phyloP scores from a whole-genome alignment of 2,797 vertebrate genomes.

The Enteromius mattozi region DNA sequence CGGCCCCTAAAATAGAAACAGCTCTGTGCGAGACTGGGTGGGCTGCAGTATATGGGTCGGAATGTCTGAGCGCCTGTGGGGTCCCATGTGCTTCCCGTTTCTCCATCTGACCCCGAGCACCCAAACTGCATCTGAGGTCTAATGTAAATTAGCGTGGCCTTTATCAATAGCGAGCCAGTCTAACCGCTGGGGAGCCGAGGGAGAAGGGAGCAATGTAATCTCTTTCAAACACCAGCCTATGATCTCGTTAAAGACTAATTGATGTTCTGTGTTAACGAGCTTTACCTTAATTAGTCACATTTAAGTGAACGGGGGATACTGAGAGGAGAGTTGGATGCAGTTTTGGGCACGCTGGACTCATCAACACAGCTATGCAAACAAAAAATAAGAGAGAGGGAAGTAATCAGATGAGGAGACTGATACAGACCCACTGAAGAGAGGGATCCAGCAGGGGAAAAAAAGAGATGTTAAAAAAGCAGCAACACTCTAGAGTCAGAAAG shows the following conservation, averaged over 20 bases:
- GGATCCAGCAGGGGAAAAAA: slow-evolving; percentile 29
- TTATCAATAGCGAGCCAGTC: slow-evolving; percentile 65
- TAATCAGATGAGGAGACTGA: slow-evolving; percentile 50
- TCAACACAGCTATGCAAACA: slow-evolving; percentile 70
- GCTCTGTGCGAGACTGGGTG: slow-evolving; percentile 57
- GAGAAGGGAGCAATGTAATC: slow-evolving; percentile 72
- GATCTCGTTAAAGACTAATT: slow-evolving; percentile 84
- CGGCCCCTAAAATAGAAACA: background rate
- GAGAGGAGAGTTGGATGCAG: slow-evolving; percentile 61
- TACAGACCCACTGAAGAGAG: slow-evolving; percentile 50
- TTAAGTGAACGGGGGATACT: slow-evolving; percentile 75
- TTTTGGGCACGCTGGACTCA: slow-evolving; percentile 66
- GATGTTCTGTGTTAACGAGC: slow-evolving; percentile 82
- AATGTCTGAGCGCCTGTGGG: background rate
- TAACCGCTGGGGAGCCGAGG: slow-evolving; percentile 64
- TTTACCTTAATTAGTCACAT: slow-evolving; percentile 84
- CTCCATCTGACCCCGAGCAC: slow-evolving; percentile 42
- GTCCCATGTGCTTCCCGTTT: slow-evolving; percentile 5
- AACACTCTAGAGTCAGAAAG: slow-evolving; percentile 60
- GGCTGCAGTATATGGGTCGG: slow-evolving; percentile 29
- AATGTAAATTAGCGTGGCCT: slow-evolving; percentile 64
- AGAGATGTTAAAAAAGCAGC: slow-evolving; percentile 53
- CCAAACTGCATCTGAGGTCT: slow-evolving; percentile 54
- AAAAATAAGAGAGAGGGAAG: slow-evolving; percentile 51
- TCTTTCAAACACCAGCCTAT: slow-evolving; percentile 80